Conservation (phyloP, 2,888 invertebrate genomes). For the Synergus itoensis region DNA sequence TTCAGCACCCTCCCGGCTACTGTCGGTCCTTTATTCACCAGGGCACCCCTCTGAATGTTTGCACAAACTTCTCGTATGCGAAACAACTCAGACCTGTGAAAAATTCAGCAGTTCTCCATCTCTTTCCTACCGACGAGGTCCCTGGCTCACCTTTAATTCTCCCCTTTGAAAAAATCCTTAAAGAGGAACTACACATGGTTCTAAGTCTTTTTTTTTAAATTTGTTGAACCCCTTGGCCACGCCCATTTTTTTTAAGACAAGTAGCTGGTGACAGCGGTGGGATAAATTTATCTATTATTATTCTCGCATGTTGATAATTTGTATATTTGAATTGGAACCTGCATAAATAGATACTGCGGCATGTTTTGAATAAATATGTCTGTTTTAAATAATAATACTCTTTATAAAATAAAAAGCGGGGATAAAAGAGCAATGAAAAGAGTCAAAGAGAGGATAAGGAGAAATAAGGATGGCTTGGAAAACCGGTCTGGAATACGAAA, state of each 20-base stretch:
- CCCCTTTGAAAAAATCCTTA: not conserved
- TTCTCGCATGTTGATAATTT: no score
- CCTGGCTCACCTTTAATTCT: not conserved
- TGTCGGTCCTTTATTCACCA: slow-evolving; percentile 52
- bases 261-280: no score
- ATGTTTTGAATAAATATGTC: no score
- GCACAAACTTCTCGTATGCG: slow-evolving; percentile 58
- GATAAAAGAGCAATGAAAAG: not conserved
- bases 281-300: no score
- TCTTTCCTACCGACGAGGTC: slow-evolving; percentile 37
- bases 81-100: slow-evolving; percentile 62
- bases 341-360: no score
- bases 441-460: not conserved
- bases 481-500: not conserved
- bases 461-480: not conserved
- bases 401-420: not conserved
- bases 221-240: no score
- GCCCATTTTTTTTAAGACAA: not conserved
- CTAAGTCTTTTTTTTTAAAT: no score
- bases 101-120: slow-evolving; percentile 62
- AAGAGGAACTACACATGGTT: not conserved
- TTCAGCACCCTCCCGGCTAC: slow-evolving; percentile 47
- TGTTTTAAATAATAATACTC: not conserved
- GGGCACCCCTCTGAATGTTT: slow-evolving; percentile 60
- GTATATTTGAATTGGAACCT: no score